These are phyloP conservation scores for Acanthochromis polyacanthus DNA, from an alignment of 2,113 vertebrate genomes.

Conservation along the genomic window DNA sequence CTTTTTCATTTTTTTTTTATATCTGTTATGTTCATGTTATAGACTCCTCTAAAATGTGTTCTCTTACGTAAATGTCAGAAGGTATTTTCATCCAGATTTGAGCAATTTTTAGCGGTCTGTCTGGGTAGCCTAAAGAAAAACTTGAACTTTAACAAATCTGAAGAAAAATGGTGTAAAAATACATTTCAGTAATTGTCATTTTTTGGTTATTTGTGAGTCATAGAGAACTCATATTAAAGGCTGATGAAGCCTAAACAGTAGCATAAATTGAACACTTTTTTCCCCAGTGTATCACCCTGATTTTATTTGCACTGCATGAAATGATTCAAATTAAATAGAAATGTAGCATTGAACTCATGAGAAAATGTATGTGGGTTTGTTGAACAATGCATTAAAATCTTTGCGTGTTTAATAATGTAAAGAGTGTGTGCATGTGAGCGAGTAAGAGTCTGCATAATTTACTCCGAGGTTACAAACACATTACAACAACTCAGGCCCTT, in stretches of 20 bases:
- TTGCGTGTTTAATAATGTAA: conserved; percentile 46
- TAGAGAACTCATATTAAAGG: too few relatives aligned
- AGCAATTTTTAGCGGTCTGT: too few relatives aligned
- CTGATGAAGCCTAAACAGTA: too few relatives aligned
- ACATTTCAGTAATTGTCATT: too few relatives aligned
- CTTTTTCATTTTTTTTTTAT: neutral
- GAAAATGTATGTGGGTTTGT: neutral
- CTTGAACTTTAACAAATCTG: conserved; percentile 1
- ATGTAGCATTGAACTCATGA: neutral
- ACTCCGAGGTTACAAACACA: conserved; percentile 4
- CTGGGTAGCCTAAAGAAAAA: conserved; percentile 12
- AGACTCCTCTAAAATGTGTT: neutral
- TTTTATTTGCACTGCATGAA: too few relatives aligned
- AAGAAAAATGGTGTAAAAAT: neutral
- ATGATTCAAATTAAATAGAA: neutral
- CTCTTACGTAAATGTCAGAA: conserved; percentile 41
- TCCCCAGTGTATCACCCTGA: too few relatives aligned
- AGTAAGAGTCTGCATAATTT: conserved; percentile 7
- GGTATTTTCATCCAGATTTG: conserved; percentile 11
- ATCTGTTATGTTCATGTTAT: conserved; percentile 24
- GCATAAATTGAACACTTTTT: too few relatives aligned
- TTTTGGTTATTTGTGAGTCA: too few relatives aligned
- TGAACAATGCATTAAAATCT: conserved; percentile 10
- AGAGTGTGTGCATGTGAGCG: neutral
- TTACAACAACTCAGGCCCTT: neutral